Conservation (phyloP, 2,888 invertebrate genomes). For the Oscheius sp. region DNA sequence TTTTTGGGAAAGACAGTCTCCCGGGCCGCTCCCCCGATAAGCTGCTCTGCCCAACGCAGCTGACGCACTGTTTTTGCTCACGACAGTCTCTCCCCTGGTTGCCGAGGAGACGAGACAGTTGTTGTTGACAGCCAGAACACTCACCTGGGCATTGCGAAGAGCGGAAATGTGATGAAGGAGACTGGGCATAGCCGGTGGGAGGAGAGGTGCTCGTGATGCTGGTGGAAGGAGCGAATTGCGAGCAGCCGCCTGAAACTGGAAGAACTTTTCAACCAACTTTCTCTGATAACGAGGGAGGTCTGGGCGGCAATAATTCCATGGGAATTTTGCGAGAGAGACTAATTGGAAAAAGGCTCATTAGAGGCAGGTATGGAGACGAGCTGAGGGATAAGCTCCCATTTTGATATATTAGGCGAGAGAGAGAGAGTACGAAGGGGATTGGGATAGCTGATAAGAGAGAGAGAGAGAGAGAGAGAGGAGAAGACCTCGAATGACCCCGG, state of each 20-base stretch:
- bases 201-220: constrained; percentile 2
- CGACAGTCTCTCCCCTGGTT: constrained; percentile 6
- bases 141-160: constrained; percentile 48
- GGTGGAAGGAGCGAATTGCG: constrained; percentile 28
- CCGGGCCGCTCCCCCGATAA: constrained; percentile 19
- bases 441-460: constrained; percentile 3
- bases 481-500: constrained; percentile 24
- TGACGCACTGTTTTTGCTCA: constrained; percentile 28
- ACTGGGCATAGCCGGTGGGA: constrained; percentile 47
- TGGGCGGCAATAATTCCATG: too few species aligned
- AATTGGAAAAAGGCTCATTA: too few species aligned
- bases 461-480: constrained; percentile 1
- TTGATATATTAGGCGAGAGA: background rate
- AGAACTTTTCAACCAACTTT: too few species aligned
- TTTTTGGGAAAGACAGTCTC: background rate
- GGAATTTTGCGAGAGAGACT: too few species aligned
- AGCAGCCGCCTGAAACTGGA: constrained; percentile 24
- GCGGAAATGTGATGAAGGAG: constrained; percentile 49
- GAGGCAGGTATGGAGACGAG: background rate
- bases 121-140: background rate
- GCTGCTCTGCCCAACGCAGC: background rate
- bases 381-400: background rate
- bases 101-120: background rate
- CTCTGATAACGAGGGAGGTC: too few species aligned
- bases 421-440: background rate